Base-by-base conservation (phyloP, 2,113 vertebrate genomes). In the Sinocyclocheilus maitianheensis region DNA sequence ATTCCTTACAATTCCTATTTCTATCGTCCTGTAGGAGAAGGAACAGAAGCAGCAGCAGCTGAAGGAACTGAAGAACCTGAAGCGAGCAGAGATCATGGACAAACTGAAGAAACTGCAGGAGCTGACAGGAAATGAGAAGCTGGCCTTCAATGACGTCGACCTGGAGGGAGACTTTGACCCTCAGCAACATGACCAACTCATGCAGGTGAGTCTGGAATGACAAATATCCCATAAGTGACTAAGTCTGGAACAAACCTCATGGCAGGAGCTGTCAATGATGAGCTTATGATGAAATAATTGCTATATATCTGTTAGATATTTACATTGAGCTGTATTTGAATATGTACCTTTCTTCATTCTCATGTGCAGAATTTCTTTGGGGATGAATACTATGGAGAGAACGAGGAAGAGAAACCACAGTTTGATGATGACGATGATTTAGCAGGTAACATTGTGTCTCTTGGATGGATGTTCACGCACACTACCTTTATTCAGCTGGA, bases 1-100 rank as follows among this genome's bases (percentile, higher is more conserved):
- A 12, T 74, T 43, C 4, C 46, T 16, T n/a, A 76, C 40, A 9
- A 51, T 77, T 53, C 5, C n/a, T n/a, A 9, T 77, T 6, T 0
- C n/a, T 53, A 18, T 26, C 60, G 5, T 51, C 65, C 46, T 72
- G 3, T 87, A 97, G 96, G 96, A 97, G 84, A 97, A 96, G 77
- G 95, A 94, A 2, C 96, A 94, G 89, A 97, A 97, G 89, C 95
- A 83, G 13, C 95, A 97, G 90, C 96, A 98, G 87, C 92, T 98
- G 88, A 97, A 97, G 91, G 96, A 97, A 90, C 91, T 98, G 81
- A 98, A 97, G 93, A 97, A 97, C 90, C 90, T 98, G 88, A 97
- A 97, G 92, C 91, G 96, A 20, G 94, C 89, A 1, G 96, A 97
- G 93, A 96, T 98, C 63, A 89, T 96, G 91, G 94, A 96, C 62